Conservation (phyloP, 2,888 invertebrate species). For the Caenorhabditis afra region DNA sequence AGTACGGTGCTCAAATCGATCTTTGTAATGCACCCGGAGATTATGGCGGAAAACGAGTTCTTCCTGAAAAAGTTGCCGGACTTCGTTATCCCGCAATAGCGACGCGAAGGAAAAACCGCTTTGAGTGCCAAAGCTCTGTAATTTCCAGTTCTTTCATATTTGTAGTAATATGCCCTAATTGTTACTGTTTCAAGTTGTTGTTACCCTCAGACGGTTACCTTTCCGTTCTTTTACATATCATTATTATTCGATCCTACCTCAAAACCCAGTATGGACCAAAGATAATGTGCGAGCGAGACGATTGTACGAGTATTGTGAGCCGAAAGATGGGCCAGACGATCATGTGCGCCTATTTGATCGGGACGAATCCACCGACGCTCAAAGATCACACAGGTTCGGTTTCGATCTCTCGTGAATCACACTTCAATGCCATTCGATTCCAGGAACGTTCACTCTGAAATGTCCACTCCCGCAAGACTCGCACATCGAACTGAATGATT, state of each 20-base stretch:
- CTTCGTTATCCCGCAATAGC: too few relatives aligned
- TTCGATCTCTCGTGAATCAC: background rate
- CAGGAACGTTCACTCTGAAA: slow-evolving; percentile 28
- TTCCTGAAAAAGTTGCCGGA: too few relatives aligned
- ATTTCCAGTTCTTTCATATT: too few relatives aligned
- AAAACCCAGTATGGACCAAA: background rate
- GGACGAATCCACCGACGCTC: slow-evolving; percentile 21
- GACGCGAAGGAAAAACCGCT: too few relatives aligned
- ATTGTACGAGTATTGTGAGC: slow-evolving; percentile 42
- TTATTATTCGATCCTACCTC: too few relatives aligned
- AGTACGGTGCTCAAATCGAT: slow-evolving; percentile 1
- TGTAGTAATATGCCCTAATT: background rate
- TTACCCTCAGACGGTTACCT: background rate
- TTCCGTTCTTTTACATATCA: background rate
- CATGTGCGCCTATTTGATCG: slow-evolving; percentile 42
- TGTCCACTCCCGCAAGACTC: slow-evolving; percentile 20
- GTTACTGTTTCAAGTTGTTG: background rate
- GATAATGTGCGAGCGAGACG: slow-evolving; percentile 57
- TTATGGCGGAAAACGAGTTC: too few relatives aligned
- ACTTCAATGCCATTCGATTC: background rate
- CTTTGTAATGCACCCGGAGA: background rate
- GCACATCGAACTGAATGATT: slow-evolving; percentile 18
- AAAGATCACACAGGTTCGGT: slow-evolving; percentile 46
- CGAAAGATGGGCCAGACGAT: slow-evolving; percentile 44
- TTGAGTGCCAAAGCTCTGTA: too few relatives aligned